phyloP scores from a whole-genome alignment of 2,888 invertebrate species.

The Stenodera caucasica region DNA sequence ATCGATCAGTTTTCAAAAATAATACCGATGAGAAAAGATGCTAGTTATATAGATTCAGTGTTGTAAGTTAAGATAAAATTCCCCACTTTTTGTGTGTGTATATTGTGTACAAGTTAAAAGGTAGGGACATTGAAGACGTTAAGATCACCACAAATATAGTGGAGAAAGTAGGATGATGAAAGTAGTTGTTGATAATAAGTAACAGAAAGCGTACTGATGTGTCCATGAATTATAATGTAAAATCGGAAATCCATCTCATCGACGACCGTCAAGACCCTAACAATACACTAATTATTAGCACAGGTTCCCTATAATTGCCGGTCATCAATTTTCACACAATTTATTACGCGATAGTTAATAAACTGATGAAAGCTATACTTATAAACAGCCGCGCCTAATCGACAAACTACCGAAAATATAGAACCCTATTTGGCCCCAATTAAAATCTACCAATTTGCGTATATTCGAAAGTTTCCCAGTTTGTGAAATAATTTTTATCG shows the following conservation, averaged over 20 bases:
- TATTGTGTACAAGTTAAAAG: slow-evolving; percentile 35
- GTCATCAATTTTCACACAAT: slow-evolving; percentile 5
- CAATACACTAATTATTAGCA: slow-evolving; percentile 2
- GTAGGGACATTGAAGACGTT: slow-evolving; percentile 39
- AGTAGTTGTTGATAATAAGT: slow-evolving; percentile 48
- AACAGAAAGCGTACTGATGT: slow-evolving; percentile 42
- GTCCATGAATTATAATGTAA: slow-evolving; percentile 40
- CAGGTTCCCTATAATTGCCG: neutral
- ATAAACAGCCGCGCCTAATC: neutral
- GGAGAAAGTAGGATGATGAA: slow-evolving; percentile 50
- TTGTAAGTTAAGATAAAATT: slow-evolving; percentile 37
- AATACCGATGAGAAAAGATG: slow-evolving; percentile 33
- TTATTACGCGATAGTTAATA: neutral
- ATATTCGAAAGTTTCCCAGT: neutral
- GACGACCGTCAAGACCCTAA: neutral
- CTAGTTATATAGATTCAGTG: slow-evolving; percentile 46
- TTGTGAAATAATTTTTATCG: neutral
- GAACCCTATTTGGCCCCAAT: neutral
- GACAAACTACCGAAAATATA: slow-evolving; percentile 2
- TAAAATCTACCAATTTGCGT: neutral
- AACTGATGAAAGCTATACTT: neutral
- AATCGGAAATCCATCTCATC: slow-evolving; percentile 24
- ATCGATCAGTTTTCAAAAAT: slow-evolving; percentile 42
- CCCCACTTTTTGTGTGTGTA: slow-evolving; percentile 36
- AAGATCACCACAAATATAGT: slow-evolving; percentile 43